A percentile compares a stretch with the other conserved stretches of the same genome.
These are phyloP conservation scores for Palythoa grandis DNA, from an alignment of 92 coral and sea anemone genomes.

Conservation along the genomic window DNA sequence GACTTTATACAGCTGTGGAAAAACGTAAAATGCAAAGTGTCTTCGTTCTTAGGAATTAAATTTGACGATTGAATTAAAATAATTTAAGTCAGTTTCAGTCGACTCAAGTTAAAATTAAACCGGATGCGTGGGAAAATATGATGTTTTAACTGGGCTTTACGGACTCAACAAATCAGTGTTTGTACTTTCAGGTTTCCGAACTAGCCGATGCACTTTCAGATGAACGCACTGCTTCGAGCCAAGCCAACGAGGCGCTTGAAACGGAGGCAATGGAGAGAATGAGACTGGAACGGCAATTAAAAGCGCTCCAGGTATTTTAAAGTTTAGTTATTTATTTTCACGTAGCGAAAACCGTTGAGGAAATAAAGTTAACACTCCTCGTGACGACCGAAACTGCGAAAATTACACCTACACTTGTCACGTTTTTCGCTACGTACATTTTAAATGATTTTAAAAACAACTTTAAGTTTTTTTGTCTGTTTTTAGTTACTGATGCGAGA, in stretches of 20 bases:
- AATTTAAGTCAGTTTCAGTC: no score
- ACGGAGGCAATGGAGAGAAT: slow-evolving; percentile 94
- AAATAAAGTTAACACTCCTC: neutral
- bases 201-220: slow-evolving; percentile 83
- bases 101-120: no score
- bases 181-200: slow-evolving; percentile 74
- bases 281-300: slow-evolving; percentile 83
- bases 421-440: neutral
- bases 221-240: slow-evolving; percentile 90
- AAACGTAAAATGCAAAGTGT: no score
- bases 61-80: no score
- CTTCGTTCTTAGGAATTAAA: no score
- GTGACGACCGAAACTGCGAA: neutral
- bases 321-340: neutral
- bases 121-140: no score
- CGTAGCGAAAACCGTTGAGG: neutral
- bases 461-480: neutral
- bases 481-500: neutral
- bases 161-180: neutral
- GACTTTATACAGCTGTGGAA: no score
- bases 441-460: no score
- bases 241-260: slow-evolving; percentile 83
- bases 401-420: neutral
- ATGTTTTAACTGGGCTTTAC: no score
- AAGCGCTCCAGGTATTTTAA: slow-evolving; percentile 77